Conservation (phyloP, 2,797 vertebrate genomes). For the Pelobates cultripes region DNA sequence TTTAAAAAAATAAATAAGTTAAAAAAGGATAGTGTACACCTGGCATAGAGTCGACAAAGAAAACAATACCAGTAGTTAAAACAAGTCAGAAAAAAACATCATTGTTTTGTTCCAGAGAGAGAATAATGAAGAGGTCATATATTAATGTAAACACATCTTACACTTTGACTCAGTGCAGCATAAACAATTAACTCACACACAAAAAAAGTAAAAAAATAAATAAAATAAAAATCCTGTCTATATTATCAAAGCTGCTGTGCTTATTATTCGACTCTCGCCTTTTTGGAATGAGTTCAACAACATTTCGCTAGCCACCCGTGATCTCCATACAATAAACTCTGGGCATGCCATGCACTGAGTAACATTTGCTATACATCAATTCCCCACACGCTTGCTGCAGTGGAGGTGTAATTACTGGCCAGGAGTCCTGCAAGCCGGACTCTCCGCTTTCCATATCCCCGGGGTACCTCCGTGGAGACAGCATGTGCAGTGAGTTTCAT, state of each 20-base stretch:
- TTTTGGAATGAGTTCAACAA: neutral
- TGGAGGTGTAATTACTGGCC: constrained; percentile 53
- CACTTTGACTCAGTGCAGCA: neutral
- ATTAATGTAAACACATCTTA: neutral
- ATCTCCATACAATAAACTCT: constrained; percentile 42
- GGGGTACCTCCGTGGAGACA: constrained; percentile 40
- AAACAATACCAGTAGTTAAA: too few species aligned
- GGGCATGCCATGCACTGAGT: constrained; percentile 33
- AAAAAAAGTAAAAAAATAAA: neutral
- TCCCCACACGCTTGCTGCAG: constrained; percentile 20
- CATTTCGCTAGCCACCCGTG: constrained; percentile 14
- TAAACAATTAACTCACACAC: neutral
- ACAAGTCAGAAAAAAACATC: too few species aligned
- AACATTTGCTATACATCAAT: constrained; percentile 46
- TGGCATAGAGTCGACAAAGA: too few species aligned
- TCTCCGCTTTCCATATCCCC: constrained; percentile 48
- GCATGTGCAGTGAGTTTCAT: constrained; percentile 42
- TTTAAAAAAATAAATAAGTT: too few species aligned
- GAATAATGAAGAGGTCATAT: neutral
- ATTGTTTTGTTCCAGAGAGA: neutral
- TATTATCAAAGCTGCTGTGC: neutral
- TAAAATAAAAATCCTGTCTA: neutral
- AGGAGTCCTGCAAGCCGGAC: constrained; percentile 27
- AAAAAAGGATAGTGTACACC: too few species aligned
- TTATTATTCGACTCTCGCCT: neutral